Evolutionary conservation across 2,113 vertebrate genomes (phyloP).

Genomic region (Nyctibius bracteatus): DNA sequence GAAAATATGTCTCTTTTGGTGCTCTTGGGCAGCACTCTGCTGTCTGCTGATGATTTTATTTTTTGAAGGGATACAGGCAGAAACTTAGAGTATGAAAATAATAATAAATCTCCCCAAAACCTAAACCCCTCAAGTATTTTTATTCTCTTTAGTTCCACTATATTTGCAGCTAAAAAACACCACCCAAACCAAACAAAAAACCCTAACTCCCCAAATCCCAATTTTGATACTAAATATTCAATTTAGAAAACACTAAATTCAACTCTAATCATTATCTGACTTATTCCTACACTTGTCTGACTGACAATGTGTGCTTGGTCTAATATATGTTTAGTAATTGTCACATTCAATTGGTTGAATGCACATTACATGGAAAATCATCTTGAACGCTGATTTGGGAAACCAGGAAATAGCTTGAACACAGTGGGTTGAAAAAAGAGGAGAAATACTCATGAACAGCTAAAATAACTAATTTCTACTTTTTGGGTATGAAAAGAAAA

Average conservation of each 20-base stretch:
- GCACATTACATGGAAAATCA: background rate
- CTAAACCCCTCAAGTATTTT: background rate
- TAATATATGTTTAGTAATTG: background rate
- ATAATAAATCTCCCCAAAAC: background rate
- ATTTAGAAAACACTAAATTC: background rate
- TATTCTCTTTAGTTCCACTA: background rate
- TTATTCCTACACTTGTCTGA: background rate
- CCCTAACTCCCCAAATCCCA: too few species aligned
- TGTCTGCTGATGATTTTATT: background rate
- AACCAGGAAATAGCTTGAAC: background rate
- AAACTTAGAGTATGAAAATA: background rate
- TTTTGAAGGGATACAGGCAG: background rate
- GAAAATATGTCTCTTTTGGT: background rate
- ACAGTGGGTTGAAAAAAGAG: background rate
- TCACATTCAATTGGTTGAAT: background rate
- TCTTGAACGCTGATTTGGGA: background rate
- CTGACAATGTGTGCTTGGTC: background rate
- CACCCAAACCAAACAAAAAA: background rate
- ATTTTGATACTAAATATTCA: background rate
- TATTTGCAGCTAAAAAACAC: background rate
- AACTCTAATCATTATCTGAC: background rate
- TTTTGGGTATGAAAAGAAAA: background rate
- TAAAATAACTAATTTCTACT: background rate
- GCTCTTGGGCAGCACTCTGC: background rate
- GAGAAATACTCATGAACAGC: background rate